phyloP scores from a whole-genome alignment of 2,888 invertebrate genomes.

The Panopea generosa region DNA sequence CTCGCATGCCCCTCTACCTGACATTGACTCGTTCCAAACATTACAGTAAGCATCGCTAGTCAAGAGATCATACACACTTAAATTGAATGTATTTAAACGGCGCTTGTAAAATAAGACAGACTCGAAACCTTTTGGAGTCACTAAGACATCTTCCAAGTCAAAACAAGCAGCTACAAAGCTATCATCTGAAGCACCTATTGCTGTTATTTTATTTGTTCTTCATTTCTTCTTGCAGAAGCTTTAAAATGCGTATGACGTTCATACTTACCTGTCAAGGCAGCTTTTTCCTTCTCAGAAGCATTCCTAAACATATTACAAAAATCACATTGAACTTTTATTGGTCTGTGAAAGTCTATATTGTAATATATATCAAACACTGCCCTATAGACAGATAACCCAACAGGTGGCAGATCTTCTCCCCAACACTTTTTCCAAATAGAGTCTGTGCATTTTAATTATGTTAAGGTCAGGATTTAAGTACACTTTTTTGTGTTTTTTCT shows the following conservation, averaged over 20 bases:
- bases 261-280: no score
- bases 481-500: neutral
- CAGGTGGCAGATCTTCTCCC: no score
- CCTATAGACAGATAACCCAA: no score
- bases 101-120: slow-evolving; percentile 5
- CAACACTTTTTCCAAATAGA: no score
- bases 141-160: slow-evolving; percentile 6
- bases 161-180: neutral
- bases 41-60: slow-evolving; percentile 9
- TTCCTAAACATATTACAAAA: no score
- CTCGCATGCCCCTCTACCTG: slow-evolving; percentile 8
- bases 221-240: no score
- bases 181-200: no score
- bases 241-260: no score
- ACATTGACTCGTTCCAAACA: slow-evolving; percentile 12
- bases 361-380: neutral
- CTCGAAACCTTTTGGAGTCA: slow-evolving; percentile 9
- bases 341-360: no score
- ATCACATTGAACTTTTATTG: no score
- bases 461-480: neutral
- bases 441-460: neutral
- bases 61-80: slow-evolving; percentile 6
- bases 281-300: no score
- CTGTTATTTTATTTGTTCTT: no score
- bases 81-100: slow-evolving; percentile 13